Percentiles rank a stretch among this genome's conserved stretches.
Conservation (phyloP, 1,140 invertebrate species). For the Calliopsis andreniformis region DNA sequence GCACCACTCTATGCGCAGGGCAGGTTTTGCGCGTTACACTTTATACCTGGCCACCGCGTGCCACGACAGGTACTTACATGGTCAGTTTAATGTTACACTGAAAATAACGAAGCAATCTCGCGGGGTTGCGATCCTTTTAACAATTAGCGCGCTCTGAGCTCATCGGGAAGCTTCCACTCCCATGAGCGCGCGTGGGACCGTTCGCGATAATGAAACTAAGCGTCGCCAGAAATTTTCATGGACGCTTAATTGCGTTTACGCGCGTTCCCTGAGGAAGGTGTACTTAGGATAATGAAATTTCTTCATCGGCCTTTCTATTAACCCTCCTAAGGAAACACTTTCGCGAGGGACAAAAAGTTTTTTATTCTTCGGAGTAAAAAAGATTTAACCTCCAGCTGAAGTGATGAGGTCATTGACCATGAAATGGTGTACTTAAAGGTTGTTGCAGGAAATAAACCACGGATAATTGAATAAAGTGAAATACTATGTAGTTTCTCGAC, state of each 20-base stretch:
- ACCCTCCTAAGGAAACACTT: background rate
- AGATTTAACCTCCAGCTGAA: too few species aligned
- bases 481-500: too few species aligned
- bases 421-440: too few species aligned
- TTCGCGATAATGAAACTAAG: slow-evolving; percentile 23
- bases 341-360: too few species aligned
- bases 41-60: slow-evolving; percentile 46
- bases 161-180: background rate
- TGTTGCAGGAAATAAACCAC: too few species aligned
- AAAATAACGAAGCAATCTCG: slow-evolving; percentile 54
- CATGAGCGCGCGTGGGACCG: slow-evolving; percentile 31
- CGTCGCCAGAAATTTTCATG: background rate
- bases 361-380: too few species aligned
- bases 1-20: slow-evolving; percentile 7
- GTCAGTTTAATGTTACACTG: slow-evolving; percentile 45
- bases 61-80: slow-evolving; percentile 45
- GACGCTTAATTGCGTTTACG: background rate
- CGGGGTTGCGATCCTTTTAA: slow-evolving; percentile 29
- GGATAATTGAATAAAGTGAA: too few species aligned
- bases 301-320: background rate
- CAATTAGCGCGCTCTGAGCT: slow-evolving; percentile 57
- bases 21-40: slow-evolving; percentile 61
- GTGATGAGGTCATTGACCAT: too few species aligned
- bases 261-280: too few species aligned
- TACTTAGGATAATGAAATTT: background rate